Evolutionary conservation across 2,797 vertebrate genomes (phyloP).

Genomic region (Squalus acanthias): DNA sequence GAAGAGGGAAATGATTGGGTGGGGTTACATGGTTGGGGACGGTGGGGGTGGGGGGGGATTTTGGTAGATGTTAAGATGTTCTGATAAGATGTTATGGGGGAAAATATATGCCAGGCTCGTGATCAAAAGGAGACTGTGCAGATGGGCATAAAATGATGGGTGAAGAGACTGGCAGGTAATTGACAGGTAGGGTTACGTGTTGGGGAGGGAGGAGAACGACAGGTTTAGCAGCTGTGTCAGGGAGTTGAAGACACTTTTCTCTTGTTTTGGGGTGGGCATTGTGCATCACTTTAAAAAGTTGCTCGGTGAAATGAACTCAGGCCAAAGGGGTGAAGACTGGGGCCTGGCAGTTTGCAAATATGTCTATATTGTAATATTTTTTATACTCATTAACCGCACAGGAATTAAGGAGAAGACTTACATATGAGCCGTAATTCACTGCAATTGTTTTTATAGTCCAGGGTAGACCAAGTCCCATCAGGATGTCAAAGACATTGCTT

Average conservation of each 20-base stretch:
- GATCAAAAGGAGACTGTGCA: background rate
- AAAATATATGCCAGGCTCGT: background rate
- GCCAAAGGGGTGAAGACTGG: slow-evolving; percentile 21
- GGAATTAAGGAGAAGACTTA: slow-evolving; percentile 58
- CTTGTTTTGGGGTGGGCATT: background rate
- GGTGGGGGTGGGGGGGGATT: background rate
- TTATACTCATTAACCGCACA: background rate
- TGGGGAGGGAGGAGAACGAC: background rate
- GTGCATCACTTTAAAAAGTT: background rate
- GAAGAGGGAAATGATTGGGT: background rate
- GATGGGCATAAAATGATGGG: background rate
- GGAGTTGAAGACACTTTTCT: too few relatives aligned
- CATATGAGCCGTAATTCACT: slow-evolving; percentile 83
- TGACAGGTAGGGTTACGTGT: background rate
- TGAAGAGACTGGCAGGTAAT: background rate
- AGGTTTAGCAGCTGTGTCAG: background rate
- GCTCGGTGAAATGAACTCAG: slow-evolving; percentile 39
- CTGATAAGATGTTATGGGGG: background rate
- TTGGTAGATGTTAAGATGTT: background rate
- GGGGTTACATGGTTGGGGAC: background rate
- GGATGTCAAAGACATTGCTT: slow-evolving; percentile 94
- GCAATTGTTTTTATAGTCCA: slow-evolving; percentile 87
- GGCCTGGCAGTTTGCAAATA: background rate
- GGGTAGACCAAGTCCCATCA: slow-evolving; percentile 86
- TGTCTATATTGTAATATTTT: background rate